A percentile compares a stretch with the other conserved stretches of the same genome.
Evolutionary conservation across 2,113 vertebrate genomes (phyloP).

Genomic region (Gallinago paraguaiae): DNA sequence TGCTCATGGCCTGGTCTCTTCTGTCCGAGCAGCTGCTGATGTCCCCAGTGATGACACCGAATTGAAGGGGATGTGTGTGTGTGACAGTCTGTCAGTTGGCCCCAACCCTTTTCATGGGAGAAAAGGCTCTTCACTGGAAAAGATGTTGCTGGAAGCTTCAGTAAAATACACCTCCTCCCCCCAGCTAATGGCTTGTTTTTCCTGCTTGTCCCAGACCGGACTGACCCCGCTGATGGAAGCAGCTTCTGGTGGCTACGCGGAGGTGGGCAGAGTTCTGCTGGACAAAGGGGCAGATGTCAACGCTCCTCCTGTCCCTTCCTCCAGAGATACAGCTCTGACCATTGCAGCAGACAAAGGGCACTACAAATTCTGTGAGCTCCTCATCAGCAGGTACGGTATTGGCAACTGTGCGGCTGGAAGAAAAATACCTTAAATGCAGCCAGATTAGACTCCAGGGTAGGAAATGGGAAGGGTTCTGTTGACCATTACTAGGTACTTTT

Average conservation of each 20-base stretch:
- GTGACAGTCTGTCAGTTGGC: neutral
- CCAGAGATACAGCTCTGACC: constrained; percentile 96
- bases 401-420: neutral
- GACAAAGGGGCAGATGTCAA: constrained; percentile 99
- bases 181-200: neutral
- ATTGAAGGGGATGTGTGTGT: no score
- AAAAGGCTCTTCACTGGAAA: neutral
- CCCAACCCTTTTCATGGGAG: neutral
- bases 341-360: constrained; percentile 99
- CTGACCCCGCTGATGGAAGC: constrained; percentile 98
- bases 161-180: neutral
- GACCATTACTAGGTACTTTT: rapidly evolving
- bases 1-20: no score
- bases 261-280: constrained; percentile 94
- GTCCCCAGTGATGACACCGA: neutral
- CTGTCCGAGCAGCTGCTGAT: neutral
- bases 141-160: neutral
- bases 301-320: constrained; percentile 96
- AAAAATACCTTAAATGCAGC: rapidly evolving
- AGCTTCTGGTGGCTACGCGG: constrained; percentile 97
- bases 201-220: constrained; percentile 82
- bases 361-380: constrained; percentile 99
- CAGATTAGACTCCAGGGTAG: neutral
- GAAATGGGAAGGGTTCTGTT: neutral
- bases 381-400: constrained; percentile 90